Percentiles rank a stretch among this genome's conserved stretches.
These are phyloP conservation scores for silkworm (Bombyx mori) DNA, from an alignment of 1,140 invertebrate genomes.

Conservation along the genomic window ASM3026992v2 NC_085118.1:2588501-2589000, in stretches of 20 bases:
- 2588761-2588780: slow-evolving; percentile 41
- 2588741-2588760: slow-evolving; percentile 20
- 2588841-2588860: slow-evolving; percentile 56
- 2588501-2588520: too few species aligned
- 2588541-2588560: too few species aligned
- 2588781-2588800: slow-evolving; percentile 38
- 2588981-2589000: background rate
- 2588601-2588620: too few species aligned
- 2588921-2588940: background rate
- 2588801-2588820: slow-evolving; percentile 36
- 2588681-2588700: too few species aligned
- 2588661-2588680: too few species aligned
- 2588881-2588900: slow-evolving; percentile 39
- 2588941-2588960: background rate
- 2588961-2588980: too few species aligned
- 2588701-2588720: background rate
- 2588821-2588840: slow-evolving; percentile 50
- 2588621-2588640: too few species aligned
- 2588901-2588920: slow-evolving; percentile 3
- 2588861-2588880: slow-evolving; percentile 48
- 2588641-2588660: too few species aligned
- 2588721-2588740: slow-evolving; percentile 19
- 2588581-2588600: too few species aligned
- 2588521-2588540: too few species aligned
- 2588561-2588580: too few species aligned